Base-by-base conservation (phyloP, 2,888 invertebrate species). In the Drosophila kuntzei region DNA sequence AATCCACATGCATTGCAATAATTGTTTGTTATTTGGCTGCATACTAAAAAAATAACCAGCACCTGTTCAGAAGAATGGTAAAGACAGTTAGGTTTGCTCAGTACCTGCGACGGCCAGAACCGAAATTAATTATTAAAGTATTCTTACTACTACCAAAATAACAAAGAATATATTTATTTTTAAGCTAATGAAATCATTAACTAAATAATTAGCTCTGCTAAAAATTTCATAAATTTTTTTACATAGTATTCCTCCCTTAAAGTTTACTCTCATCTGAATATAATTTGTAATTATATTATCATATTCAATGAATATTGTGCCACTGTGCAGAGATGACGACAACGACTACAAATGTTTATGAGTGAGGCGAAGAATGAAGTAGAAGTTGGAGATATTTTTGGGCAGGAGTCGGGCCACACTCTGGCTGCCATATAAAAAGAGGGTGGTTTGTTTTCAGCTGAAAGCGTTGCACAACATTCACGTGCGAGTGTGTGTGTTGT, bases 361-460 rank as follows among this genome's bases (percentile, higher is more conserved):
- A 18, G 20, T 43, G 53, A 12, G 32, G 12, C 53, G 20, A 36
- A 46, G 53, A 18, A 32, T 64, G 51, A 57, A 65, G 54, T 54
- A 39, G 55, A 53, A 61, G 54, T 54, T 71, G 57, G 37, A 51
- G 44, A 53, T 51, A 43, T 37, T 47, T 47, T 44, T 16, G 44
- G 18, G 20, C 53, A 41, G 16, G 43, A 46, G 32, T n/a, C 32
- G 34, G 34, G 34, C 20, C 34, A 3, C 16, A n/a, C 32, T 11
- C 29, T 43, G 43, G n/a, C 20, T n/a, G 39, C 18, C 51, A 18
- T 41, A 20, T n/a, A 44, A 50, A 39, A 16, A 29, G 51, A 53
- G 79, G 80, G 83, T 80, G 80, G 75, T 68, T 78, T 78, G 47
- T 18, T 50, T 57, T 16, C 53, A 39, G 60, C 46, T 57, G 59